These are phyloP conservation scores for Lipophrys pholis DNA, from an alignment of 2,113 vertebrate genomes.

Conservation along the genomic window DNA sequence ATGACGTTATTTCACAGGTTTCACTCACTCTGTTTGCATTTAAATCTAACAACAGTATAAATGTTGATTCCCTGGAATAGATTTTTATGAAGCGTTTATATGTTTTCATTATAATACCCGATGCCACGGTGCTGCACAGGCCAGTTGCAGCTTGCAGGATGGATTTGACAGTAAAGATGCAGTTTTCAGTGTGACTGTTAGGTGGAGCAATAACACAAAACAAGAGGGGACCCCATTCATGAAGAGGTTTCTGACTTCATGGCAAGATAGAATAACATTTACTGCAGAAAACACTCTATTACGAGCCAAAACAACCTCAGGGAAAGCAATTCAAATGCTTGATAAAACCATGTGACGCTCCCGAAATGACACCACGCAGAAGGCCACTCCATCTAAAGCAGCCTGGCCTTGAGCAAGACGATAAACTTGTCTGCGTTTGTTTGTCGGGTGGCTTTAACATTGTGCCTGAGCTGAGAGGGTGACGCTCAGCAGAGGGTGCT, in stretches of 20 bases:
- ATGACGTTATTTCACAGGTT: not conserved
- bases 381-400: not conserved
- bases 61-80: not conserved
- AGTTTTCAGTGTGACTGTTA: constrained; percentile 36
- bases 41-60: not conserved
- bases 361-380: not conserved
- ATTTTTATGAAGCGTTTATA: not conserved
- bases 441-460: not conserved
- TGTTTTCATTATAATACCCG: not conserved
- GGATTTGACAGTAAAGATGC: constrained; percentile 13
- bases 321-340: not conserved
- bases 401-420: not conserved
- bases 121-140: not conserved
- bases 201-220: constrained; percentile 49
- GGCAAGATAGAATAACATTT: not conserved
- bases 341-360: not conserved
- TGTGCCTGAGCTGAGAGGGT: constrained; percentile 5
- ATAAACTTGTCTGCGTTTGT: constrained; percentile 3
- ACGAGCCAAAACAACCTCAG: not conserved
- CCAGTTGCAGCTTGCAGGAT: constrained; percentile 4
- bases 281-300: not conserved
- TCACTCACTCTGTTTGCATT: constrained; percentile 1
- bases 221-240: not conserved
- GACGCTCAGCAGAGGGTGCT: constrained; percentile 22
- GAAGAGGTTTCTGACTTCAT: not conserved